Evolutionary conservation across 1,140 invertebrate genomes (phyloP).

Genomic region (Ruditapes philippinarum): DNA sequence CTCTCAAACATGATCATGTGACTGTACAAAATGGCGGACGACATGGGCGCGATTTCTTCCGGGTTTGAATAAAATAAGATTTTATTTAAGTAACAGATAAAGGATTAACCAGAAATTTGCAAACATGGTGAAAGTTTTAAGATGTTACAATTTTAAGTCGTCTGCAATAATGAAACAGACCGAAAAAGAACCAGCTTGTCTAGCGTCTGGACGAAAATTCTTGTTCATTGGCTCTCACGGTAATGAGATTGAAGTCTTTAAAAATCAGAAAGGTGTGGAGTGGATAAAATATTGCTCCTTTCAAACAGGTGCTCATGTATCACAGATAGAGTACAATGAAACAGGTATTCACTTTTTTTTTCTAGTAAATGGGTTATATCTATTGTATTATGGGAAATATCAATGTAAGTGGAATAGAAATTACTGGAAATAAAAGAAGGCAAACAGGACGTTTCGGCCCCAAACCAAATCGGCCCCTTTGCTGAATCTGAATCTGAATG

Average conservation of each 20-base stretch:
- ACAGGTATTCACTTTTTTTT: too few species aligned
- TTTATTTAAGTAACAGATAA: background rate
- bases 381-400: too few species aligned
- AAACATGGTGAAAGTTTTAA: slow-evolving; percentile 52
- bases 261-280: background rate
- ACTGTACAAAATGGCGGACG: slow-evolving; percentile 57
- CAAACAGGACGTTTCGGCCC: too few species aligned
- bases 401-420: too few species aligned
- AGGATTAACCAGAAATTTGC: background rate
- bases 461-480: too few species aligned
- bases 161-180: slow-evolving; percentile 5
- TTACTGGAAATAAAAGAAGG: too few species aligned
- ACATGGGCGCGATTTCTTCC: background rate
- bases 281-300: slow-evolving; percentile 43
- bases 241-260: slow-evolving; percentile 32
- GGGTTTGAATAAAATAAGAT: background rate
- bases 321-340: slow-evolving; percentile 56
- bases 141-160: slow-evolving; percentile 49
- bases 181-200: slow-evolving; percentile 27
- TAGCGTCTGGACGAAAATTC: slow-evolving; percentile 1
- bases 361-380: too few species aligned
- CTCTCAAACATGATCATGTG: slow-evolving; percentile 62
- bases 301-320: slow-evolving; percentile 58
- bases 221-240: slow-evolving; percentile 35
- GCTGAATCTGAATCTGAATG: too few species aligned